These are phyloP conservation scores for Pseudorhombus dupliciocellatus DNA, from an alignment of 2,113 vertebrate species.

Conservation along the genomic window DNA sequence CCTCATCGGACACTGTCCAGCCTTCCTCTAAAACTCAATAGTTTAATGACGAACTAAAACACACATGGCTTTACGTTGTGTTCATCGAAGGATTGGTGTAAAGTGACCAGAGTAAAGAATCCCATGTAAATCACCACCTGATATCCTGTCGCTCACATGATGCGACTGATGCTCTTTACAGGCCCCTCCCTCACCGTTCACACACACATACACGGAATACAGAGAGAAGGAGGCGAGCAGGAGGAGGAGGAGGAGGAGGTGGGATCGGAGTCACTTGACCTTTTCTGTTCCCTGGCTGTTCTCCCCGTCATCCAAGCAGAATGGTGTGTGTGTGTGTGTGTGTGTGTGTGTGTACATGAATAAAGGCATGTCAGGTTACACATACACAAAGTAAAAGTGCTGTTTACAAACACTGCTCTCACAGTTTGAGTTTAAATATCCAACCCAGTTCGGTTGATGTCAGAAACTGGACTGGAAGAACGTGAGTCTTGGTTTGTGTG, in stretches of 20 bases:
- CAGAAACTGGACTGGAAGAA: not conserved
- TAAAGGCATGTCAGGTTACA: not conserved
- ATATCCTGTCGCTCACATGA: conserved; percentile 1
- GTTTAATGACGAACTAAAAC: no score
- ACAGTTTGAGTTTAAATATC: no score
- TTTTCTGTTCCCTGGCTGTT: conserved; percentile 53
- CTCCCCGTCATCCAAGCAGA: conserved; percentile 43
- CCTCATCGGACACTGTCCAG: no score
- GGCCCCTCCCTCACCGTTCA: conserved; percentile 29
- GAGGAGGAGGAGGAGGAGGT: not conserved
- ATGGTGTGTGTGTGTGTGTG: conserved; percentile 2
- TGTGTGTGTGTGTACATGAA: not conserved
- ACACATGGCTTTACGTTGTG: no score
- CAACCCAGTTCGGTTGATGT: no score
- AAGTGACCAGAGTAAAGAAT: conserved; percentile 6
- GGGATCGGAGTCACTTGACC: conserved; percentile 60
- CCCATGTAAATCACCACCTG: conserved; percentile 31
- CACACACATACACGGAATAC: not conserved
- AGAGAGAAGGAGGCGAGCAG: not conserved
- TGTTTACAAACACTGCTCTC: not conserved
- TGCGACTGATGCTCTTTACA: conserved; percentile 41
- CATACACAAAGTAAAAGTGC: no score
- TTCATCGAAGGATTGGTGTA: not conserved
- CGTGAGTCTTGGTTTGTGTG: not conserved
- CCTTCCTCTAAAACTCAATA: no score